Evolutionary conservation across 2,888 invertebrate genomes (phyloP), one percentile per base, ranked within the genome.

Genomic region (Diploptera punctata): DNA sequence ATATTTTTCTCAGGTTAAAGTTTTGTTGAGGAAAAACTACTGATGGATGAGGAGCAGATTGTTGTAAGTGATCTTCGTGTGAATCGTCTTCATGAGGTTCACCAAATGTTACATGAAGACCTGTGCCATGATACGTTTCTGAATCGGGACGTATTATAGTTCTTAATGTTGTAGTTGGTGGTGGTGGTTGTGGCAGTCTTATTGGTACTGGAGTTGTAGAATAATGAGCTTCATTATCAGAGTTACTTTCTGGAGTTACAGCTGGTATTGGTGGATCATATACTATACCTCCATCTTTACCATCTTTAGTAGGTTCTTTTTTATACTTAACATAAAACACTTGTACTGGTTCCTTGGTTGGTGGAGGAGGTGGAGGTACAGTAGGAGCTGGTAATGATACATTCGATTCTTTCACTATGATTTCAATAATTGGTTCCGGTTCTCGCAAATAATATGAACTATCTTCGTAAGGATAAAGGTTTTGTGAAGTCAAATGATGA

Each of bases 311-410:
- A 1, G 89, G 92, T 79, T 94, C 93, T 81, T 95, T 94, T 80
- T 94, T 93, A 80, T 95, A 95, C 82, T 95, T 95, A 0, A 95
- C 95, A 80, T 95, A 95, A 81, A 94, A 95, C 0, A 95, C 95
- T 79, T 95, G 95, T 47, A 72, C 68, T 26, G 72, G 77, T 88
- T 88, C 76, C 88, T 87, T 75, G 86, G 87, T 19, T 84, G 84
- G 0, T 87, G 82, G 18, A 75, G 76, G 9, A 87, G 84, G 4
- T 83, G 82, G 83, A 0, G 83, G 84, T 1, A 88, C 87, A 1
- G 76, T 73, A 24, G 77, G 78, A 1, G 91, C 87, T 1, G 94
- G 91, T 1, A 94, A 80, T 0, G 92, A 88, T 79, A 94, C 93
- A 80, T 95, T 95, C 0, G 94, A 94, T 81, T 95, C 95, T 79